Conservation (phyloP, 2,888 invertebrate genomes). For the Tanaodytes sp. region DNA sequence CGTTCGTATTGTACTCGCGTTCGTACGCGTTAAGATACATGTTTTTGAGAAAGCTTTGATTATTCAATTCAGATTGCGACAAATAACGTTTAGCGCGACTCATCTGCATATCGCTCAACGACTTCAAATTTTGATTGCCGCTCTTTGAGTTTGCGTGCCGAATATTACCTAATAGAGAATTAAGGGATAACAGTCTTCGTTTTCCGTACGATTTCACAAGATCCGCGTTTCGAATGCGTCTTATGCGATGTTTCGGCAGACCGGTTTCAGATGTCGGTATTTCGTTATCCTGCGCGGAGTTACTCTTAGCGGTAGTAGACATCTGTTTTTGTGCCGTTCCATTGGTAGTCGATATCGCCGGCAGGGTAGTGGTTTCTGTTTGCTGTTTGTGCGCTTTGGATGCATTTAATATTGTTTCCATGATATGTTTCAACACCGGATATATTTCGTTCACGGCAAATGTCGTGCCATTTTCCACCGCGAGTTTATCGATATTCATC, state of each 20-base stretch:
- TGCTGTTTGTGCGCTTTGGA: conserved; percentile 42
- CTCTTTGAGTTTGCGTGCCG: conserved; percentile 9
- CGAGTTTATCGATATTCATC: conserved; percentile 68
- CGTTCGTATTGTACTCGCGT: conserved; percentile 69
- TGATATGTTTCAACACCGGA: conserved; percentile 73
- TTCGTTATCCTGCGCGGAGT: conserved; percentile 64
- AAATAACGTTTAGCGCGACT: conserved; percentile 68
- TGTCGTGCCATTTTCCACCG: conserved; percentile 67
- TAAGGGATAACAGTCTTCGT: conserved; percentile 63
- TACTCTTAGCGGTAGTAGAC: conserved; percentile 46
- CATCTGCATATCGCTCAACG: conserved; percentile 62
- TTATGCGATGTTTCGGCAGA: conserved; percentile 67
- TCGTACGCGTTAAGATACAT: conserved; percentile 70
- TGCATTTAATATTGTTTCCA: conserved; percentile 68
- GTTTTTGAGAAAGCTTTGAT: conserved; percentile 70
- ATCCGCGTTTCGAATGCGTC: conserved; percentile 67
- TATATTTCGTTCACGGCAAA: conserved; percentile 70
- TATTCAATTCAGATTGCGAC: conserved; percentile 65
- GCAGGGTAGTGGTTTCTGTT: conserved; percentile 41
- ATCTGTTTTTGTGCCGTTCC: conserved; percentile 21
- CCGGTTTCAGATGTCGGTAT: conserved; percentile 64
- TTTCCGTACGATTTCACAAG: conserved; percentile 57
- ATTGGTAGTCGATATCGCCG: conserved; percentile 15
- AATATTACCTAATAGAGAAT: conserved; percentile 57
- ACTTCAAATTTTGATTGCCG: conserved; percentile 49